These are phyloP conservation scores for Monodelphis domestica DNA, from an alignment of 2,797 vertebrate species.

Conservation along the genomic window DNA sequence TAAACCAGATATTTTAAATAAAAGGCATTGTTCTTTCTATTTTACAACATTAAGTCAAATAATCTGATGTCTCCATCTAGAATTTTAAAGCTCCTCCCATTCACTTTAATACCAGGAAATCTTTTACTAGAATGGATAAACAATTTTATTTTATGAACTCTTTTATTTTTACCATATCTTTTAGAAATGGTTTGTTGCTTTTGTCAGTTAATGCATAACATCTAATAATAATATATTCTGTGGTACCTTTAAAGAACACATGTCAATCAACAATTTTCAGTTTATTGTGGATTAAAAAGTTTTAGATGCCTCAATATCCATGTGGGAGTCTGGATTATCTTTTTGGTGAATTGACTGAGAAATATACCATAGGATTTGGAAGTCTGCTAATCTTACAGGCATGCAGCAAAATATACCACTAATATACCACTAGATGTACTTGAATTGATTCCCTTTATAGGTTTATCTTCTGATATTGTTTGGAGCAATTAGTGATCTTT, in stretches of 20 bases:
- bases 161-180: background rate
- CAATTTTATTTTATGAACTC: background rate
- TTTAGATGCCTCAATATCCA: background rate
- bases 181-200: background rate
- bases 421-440: no score
- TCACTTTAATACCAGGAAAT: background rate
- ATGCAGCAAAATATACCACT: background rate
- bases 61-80: no score
- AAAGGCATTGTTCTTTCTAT: no score
- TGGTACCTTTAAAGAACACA: background rate
- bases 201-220: background rate
- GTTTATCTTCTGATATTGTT: slow-evolving; percentile 1
- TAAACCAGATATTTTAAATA: no score
- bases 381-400: background rate
- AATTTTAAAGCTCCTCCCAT: background rate
- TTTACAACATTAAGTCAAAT: no score
- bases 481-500: background rate
- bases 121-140: background rate
- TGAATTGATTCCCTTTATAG: background rate
- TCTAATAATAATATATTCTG: background rate
- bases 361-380: background rate
- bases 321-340: background rate
- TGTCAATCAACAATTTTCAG: background rate
- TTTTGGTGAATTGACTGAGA: slow-evolving; percentile 2
- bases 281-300: background rate